These are phyloP conservation scores for Amiota communis DNA, from an alignment of 2,888 invertebrate genomes.

Conservation along the genomic window DNA sequence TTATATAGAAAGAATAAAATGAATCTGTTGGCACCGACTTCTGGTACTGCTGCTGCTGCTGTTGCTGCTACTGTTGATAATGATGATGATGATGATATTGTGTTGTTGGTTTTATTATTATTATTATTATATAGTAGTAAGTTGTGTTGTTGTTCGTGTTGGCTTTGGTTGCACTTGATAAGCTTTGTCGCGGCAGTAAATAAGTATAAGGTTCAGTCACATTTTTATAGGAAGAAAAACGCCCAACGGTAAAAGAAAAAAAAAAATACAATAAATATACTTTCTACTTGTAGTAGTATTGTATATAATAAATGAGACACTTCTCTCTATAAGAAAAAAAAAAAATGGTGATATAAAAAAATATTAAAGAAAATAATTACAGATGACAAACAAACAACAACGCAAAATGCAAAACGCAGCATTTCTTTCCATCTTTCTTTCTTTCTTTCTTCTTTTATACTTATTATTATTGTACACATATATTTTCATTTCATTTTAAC, in stretches of 20 bases:
- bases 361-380: constrained; percentile 6
- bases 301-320: not conserved
- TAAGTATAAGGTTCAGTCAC: not conserved
- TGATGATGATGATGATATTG: not conserved
- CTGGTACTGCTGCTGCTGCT: too few relatives aligned
- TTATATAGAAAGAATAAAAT: not conserved
- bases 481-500: not conserved
- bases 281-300: not conserved
- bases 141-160: not conserved
- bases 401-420: not conserved
- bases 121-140: not conserved
- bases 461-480: too few relatives aligned
- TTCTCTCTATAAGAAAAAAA: not conserved
- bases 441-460: too few relatives aligned
- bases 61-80: too few relatives aligned
- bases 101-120: constrained; percentile 5
- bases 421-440: not conserved
- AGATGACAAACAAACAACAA: not conserved
- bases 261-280: not conserved
- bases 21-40: not conserved
- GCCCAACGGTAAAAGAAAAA: not conserved
- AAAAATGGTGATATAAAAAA: not conserved
- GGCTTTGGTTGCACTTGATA: not conserved
- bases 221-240: not conserved
- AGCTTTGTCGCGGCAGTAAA: not conserved